phyloP scores from a whole-genome alignment of 2,113 vertebrate species.

The Thunnus thynnus region DNA sequence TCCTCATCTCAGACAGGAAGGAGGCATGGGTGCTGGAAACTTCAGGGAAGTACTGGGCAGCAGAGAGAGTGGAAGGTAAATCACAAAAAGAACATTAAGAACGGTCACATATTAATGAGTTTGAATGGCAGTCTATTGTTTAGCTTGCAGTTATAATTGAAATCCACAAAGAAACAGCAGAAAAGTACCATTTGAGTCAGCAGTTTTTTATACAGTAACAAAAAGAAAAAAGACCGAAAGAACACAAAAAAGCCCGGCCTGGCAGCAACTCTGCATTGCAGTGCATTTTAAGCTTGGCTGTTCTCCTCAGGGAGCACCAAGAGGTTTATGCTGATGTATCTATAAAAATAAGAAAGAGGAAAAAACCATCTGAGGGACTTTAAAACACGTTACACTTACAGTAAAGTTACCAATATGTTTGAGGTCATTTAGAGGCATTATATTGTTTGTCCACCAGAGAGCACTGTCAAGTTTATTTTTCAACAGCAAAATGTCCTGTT shows the following conservation, averaged over 20 bases:
- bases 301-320: too few species aligned
- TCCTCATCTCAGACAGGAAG: slow-evolving; percentile 93
- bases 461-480: neutral
- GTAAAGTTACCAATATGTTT: neutral
- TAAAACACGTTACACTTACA: too few species aligned
- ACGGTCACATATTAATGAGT: neutral
- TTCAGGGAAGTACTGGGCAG: slow-evolving; percentile 93
- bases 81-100: slow-evolving; percentile 27
- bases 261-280: too few species aligned
- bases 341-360: too few species aligned
- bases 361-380: too few species aligned
- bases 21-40: slow-evolving; percentile 98
- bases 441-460: slow-evolving; percentile 49
- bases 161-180: neutral
- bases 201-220: neutral
- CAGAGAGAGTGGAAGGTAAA: slow-evolving; percentile 88
- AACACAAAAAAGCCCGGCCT: too few species aligned
- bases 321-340: too few species aligned
- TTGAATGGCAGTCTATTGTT: neutral
- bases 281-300: too few species aligned
- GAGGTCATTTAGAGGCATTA: neutral
- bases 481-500: neutral
- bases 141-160: neutral
- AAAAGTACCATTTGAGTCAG: neutral
- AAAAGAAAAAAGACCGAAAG: too few species aligned